Evolutionary conservation across 2,797 vertebrate species (phyloP), one percentile per base, ranked within the genome.

Genomic region (Pitangus sulphuratus): DNA sequence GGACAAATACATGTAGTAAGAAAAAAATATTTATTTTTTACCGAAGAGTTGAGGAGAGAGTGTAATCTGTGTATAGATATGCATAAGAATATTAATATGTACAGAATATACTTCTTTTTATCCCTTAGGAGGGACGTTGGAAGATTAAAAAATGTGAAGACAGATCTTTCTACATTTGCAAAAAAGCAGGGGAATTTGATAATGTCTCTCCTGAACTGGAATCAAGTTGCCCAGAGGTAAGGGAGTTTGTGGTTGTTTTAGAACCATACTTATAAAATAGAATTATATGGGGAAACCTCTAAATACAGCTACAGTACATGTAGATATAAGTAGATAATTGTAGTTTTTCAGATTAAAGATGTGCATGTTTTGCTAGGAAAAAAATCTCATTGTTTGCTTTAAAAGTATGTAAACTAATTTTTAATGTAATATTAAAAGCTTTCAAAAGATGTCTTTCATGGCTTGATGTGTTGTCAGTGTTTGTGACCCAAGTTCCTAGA

Each of bases 141-240:
- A 97, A 98, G 94, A 97, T 99, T 87, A 98, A 94, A 39, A 95
- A 97, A 7, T 99, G 99, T 94, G 98, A 98, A 66, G 98, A 98
- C 69, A 97, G 44, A 66, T 96, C 98, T 87, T 97, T 98, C 33
- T 99, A 98, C 39, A 87, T 99, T 90, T 99, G 99, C 96, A 97
- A 98, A 96, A 99, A 89, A 96, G 24, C 90, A 48, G 98, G 98
- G 56, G 97, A 95, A 68, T 95, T 93, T 61, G 91, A 94, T 7
- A 51, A 42, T n/a, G 93, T 90, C 53, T 91, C 97, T 87, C 93
- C 96, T 97, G 98, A 99, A 10, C 68, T 84, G 30, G 93, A 96
- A 47, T 97, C 98, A 15, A 98, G 97, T 70, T 99, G 99, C 96
- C 97, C 98, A 86, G 98, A 98, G 98, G 99, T 99, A 97, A 94